Conservation (phyloP, 2,888 invertebrate genomes). For the Drosophila tanythrix region DNA sequence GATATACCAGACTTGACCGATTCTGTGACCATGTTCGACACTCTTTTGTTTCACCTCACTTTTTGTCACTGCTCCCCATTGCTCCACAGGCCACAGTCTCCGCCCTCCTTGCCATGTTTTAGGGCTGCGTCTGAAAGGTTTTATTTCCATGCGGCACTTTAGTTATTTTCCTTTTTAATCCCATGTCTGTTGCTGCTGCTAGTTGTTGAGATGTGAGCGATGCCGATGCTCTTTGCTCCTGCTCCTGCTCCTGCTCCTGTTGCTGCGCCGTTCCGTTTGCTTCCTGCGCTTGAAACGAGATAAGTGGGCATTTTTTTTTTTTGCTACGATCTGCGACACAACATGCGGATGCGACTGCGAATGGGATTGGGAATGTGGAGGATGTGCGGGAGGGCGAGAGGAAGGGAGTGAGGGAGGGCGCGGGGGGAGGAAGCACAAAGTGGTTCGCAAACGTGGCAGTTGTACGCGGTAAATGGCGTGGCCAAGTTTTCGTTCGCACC, state of each 20-base stretch:
- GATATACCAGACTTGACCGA: background rate
- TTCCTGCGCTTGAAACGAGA: slow-evolving; percentile 68
- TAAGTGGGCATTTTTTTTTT: slow-evolving; percentile 68
- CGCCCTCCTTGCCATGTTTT: slow-evolving; percentile 22
- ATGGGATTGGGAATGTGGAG: background rate
- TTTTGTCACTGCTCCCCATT: background rate
- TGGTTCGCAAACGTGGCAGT: slow-evolving; percentile 24
- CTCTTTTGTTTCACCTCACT: background rate
- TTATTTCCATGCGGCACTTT: slow-evolving; percentile 52
- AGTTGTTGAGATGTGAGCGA: slow-evolving; percentile 59
- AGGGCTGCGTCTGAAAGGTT: slow-evolving; percentile 51
- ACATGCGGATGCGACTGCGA: slow-evolving; percentile 28
- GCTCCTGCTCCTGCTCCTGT: slow-evolving; percentile 5
- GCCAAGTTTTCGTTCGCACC: slow-evolving; percentile 70
- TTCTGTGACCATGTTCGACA: background rate
- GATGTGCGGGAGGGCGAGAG: slow-evolving; percentile 1
- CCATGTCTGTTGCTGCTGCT: slow-evolving; percentile 46
- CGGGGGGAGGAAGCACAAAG: background rate
- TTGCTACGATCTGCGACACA: slow-evolving; percentile 64
- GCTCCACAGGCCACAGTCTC: background rate
- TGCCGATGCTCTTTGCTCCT: slow-evolving; percentile 26
- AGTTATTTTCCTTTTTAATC: slow-evolving; percentile 66
- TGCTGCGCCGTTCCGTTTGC: slow-evolving; percentile 43
- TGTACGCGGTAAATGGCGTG: slow-evolving; percentile 57
- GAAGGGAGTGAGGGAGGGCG: background rate